These are phyloP conservation scores for Acronicta psi DNA, from an alignment of 2,888 invertebrate genomes.

Conservation along the genomic window DNA sequence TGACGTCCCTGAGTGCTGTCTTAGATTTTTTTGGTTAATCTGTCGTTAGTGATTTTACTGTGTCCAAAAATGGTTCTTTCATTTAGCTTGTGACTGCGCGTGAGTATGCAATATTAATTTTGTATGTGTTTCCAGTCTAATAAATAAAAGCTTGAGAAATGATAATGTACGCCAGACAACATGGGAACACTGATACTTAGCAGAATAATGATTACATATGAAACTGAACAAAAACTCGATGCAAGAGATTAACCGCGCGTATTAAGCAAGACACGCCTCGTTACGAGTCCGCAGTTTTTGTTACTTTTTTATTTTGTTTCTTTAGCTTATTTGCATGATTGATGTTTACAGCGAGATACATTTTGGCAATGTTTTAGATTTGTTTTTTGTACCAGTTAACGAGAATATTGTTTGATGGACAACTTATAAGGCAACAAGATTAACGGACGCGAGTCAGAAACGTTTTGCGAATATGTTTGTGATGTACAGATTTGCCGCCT, in stretches of 20 bases:
- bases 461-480: conserved; percentile 30
- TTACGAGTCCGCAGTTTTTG: conserved; percentile 36
- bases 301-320: conserved; percentile 37
- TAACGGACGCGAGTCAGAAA: conserved; percentile 40
- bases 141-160: no score
- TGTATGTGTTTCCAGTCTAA: no score
- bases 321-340: conserved; percentile 53
- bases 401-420: conserved; percentile 54
- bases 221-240: conserved; percentile 44
- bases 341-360: conserved; percentile 41
- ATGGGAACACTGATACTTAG: conserved; percentile 41
- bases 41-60: background rate
- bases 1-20: no score
- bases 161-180: conserved; percentile 11
- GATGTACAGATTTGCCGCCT: conserved; percentile 43
- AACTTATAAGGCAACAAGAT: conserved; percentile 41
- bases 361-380: conserved; percentile 43
- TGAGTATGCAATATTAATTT: background rate
- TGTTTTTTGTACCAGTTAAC: conserved; percentile 46
- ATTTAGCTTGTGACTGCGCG: no score
- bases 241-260: conserved; percentile 49
- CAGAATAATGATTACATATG: conserved; percentile 37
- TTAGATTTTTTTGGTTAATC: background rate
- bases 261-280: conserved; percentile 55
- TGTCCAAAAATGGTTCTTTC: no score